Conservation (phyloP, 1,140 invertebrate genomes). For the Drosophila watanabei region DNA sequence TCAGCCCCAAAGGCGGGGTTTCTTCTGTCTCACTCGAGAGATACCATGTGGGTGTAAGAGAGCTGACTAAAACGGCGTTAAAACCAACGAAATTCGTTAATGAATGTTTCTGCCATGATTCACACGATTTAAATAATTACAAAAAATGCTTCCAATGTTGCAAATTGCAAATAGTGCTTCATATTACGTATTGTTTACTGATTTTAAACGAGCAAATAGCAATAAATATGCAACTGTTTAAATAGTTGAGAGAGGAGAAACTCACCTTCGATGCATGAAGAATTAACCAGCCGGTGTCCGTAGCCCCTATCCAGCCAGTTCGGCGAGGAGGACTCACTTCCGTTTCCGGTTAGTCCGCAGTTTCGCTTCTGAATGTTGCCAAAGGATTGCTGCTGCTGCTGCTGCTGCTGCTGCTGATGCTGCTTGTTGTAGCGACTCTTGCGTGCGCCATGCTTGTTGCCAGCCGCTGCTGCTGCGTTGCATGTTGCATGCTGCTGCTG, state of each 20-base stretch:
- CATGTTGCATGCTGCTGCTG: constrained; percentile 11
- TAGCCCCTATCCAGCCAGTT: constrained; percentile 33
- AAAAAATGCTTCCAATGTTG: background rate
- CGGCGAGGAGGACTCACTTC: constrained; percentile 21
- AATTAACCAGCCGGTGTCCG: constrained; percentile 60
- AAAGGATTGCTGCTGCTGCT: constrained; percentile 17
- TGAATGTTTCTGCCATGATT: constrained; percentile 16
- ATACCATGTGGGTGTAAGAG: constrained; percentile 17
- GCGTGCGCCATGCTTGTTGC: constrained; percentile 39
- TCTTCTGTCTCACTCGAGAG: constrained; percentile 10
- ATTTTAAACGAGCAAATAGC: no score
- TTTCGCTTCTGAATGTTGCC: constrained; percentile 58
- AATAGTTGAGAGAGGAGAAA: background rate
- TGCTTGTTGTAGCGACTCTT: constrained; percentile 56
- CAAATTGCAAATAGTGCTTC: background rate
- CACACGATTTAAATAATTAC: constrained; percentile 12
- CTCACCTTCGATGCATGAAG: constrained; percentile 80
- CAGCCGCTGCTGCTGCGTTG: constrained; percentile 13
- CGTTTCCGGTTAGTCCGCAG: constrained; percentile 19
- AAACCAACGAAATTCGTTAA: constrained; percentile 10
- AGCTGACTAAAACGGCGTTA: constrained; percentile 15
- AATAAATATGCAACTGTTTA: background rate
- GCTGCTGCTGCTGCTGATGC: constrained; percentile 33
- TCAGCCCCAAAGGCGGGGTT: constrained; percentile 33
- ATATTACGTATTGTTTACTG: background rate